These are phyloP conservation scores for Casuarius casuarius DNA, from an alignment of 2,113 vertebrate genomes.

Conservation along the genomic window DNA sequence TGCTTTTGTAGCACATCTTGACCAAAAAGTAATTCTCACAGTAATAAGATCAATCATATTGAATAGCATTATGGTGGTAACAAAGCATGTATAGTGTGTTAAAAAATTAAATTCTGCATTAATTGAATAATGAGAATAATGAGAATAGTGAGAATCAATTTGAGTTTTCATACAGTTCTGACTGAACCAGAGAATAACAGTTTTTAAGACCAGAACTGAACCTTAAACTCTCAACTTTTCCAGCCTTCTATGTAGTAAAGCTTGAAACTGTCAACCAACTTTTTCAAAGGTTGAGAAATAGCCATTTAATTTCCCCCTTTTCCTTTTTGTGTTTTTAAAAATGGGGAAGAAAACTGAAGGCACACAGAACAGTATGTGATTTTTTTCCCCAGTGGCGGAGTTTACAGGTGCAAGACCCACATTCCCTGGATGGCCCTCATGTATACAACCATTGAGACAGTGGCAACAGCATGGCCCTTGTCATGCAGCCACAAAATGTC, in stretches of 20 bases:
- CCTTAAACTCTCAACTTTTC: conserved; percentile 13
- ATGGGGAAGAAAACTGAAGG: neutral
- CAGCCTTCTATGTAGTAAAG: neutral
- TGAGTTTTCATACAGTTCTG: conserved; percentile 19
- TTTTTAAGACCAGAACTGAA: conserved; percentile 9
- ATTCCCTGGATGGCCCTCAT: neutral
- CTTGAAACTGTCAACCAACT: neutral
- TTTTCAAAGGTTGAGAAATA: neutral
- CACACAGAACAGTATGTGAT: fast-evolving
- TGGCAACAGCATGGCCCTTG: neutral
- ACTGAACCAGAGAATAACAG: conserved; percentile 21
- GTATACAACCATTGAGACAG: neutral
- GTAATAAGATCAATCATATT: neutral
- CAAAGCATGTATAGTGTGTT: neutral
- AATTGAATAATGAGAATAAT: conserved; percentile 10
- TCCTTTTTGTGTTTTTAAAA: neutral
- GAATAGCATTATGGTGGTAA: neutral
- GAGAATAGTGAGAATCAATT: conserved; percentile 8
- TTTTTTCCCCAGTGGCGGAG: neutral
- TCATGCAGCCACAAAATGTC: neutral
- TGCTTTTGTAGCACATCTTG: neutral
- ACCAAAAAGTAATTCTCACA: neutral
- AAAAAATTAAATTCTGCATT: neutral
- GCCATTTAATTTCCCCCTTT: neutral
- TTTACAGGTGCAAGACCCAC: neutral